These are phyloP conservation scores for Condylura cristata DNA, from an alignment of 2,113 vertebrate genomes.

Conservation along the genomic window DNA sequence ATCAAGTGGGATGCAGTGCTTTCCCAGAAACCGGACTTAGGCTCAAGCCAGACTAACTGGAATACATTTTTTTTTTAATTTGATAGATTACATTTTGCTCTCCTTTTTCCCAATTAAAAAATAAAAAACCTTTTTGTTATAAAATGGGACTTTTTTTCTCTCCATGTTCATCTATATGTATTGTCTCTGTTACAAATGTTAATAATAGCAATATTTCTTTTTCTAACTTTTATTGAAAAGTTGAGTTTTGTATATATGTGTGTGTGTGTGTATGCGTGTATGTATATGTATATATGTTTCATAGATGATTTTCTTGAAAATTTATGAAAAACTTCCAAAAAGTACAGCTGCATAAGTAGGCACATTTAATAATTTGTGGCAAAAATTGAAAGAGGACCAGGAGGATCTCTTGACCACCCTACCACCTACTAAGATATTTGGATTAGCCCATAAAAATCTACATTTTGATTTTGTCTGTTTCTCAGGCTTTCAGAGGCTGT, in stretches of 20 bases:
- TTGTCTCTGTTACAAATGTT: background rate
- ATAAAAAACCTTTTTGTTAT: background rate
- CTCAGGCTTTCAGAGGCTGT: background rate
- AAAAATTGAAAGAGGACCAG: background rate
- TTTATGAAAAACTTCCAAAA: background rate
- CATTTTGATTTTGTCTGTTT: background rate
- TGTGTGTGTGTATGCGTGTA: too few relatives aligned
- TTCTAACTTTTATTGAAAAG: background rate
- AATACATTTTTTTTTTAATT: background rate
- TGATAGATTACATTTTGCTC: background rate
- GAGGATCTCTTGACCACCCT: background rate
- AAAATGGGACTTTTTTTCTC: background rate
- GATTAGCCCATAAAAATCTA: background rate
- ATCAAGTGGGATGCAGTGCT: background rate
- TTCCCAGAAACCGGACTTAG: constrained; percentile 12
- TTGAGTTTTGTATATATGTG: background rate
- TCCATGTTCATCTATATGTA: background rate
- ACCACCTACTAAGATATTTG: background rate
- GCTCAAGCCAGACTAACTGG: background rate
- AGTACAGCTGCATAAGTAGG: background rate
- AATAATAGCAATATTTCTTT: background rate
- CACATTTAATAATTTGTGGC: background rate
- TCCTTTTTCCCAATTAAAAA: background rate
- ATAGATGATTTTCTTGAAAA: background rate
- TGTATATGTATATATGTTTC: too few relatives aligned